Conservation (phyloP, 1,140 invertebrate genomes). For the Matsumurasca onukii region DNA sequence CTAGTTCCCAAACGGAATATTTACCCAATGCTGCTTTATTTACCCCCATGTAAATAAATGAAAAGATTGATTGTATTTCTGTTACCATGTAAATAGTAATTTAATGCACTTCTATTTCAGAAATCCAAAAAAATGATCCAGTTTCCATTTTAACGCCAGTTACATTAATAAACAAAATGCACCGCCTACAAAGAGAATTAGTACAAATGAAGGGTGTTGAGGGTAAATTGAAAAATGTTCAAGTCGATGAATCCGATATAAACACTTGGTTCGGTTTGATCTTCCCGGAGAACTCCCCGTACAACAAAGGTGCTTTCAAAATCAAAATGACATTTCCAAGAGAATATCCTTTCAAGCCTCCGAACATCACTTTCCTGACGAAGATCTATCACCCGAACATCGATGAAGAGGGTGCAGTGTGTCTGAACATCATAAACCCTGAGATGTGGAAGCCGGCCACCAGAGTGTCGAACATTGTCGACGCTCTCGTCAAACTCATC, state of each 20-base stretch:
- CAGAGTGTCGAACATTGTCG: conserved; percentile 98
- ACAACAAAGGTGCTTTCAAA: conserved; percentile 98
- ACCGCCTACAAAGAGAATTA: conserved; percentile 58
- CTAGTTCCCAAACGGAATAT: too few species aligned
- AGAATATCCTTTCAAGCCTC: conserved; percentile 99
- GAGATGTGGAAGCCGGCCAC: conserved; percentile 99
- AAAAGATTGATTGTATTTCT: too few species aligned
- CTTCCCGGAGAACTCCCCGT: conserved; percentile 93
- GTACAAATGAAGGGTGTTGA: conserved; percentile 81
- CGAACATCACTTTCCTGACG: conserved; percentile 97
- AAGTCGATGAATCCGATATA: conserved; percentile 92
- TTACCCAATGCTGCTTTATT: too few species aligned
- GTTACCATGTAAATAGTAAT: too few species aligned
- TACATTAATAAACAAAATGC: too few species aligned
- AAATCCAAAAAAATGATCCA: too few species aligned
- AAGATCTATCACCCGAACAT: conserved; percentile 99
- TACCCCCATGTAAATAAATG: too few species aligned
- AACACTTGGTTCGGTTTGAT: conserved; percentile 92
- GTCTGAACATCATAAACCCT: conserved; percentile 94
- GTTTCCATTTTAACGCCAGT: too few species aligned
- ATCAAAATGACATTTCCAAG: conserved; percentile 98
- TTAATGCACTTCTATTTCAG: too few species aligned
- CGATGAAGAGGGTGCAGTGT: conserved; percentile 98
- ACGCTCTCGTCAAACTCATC: conserved; percentile 92
- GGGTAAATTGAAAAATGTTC: conserved; percentile 87